A percentile compares a stretch with the other conserved stretches of the same genome.
These are phyloP conservation scores for Iguana delicatissima DNA, from an alignment of 2,797 vertebrate genomes.

Conservation along the genomic window DNA sequence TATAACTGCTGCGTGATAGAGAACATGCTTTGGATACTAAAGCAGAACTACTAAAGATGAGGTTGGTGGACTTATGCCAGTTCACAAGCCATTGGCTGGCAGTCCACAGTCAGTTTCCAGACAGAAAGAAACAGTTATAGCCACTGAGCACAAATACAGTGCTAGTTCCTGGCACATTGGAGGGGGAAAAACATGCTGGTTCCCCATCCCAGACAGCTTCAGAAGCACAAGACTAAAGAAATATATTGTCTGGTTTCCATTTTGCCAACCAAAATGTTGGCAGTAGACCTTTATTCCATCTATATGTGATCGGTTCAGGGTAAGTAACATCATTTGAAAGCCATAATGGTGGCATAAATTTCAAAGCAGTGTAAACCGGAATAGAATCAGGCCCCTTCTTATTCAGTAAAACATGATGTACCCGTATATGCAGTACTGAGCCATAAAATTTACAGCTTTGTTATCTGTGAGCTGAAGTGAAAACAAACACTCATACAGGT, in stretches of 20 bases:
- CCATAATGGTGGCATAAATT: background rate
- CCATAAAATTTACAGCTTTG: conserved; percentile 75
- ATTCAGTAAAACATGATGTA: conserved; percentile 5
- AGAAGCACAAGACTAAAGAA: background rate
- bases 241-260: background rate
- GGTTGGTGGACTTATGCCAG: no score
- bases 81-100: no score
- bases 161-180: no score
- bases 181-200: no score
- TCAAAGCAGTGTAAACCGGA: conserved; percentile 31
- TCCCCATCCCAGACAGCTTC: no score
- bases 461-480: conserved; percentile 74
- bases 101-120: no score
- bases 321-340: background rate
- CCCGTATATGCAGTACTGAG: conserved; percentile 67
- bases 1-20: no score
- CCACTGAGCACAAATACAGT: no score
- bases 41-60: no score
- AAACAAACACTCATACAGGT: conserved; percentile 71
- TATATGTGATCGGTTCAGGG: background rate
- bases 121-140: no score
- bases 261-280: background rate
- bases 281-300: background rate
- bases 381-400: conserved; percentile 51
- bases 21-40: no score